phyloP scores from a whole-genome alignment of 2,797 vertebrate species.

The Hippoglossus hippoglossus region DNA sequence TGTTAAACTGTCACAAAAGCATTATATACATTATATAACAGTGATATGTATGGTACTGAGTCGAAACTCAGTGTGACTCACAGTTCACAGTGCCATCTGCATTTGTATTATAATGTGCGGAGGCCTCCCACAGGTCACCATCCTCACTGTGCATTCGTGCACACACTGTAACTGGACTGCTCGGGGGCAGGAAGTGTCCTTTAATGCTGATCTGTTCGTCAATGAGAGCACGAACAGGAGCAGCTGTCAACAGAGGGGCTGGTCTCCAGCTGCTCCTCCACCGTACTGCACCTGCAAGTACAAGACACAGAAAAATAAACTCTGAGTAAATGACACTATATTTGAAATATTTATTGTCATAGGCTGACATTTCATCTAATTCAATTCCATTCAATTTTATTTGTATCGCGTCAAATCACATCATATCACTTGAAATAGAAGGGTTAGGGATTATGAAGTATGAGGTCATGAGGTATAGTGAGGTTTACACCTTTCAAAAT shows the following conservation, averaged over 20 bases:
- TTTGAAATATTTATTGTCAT: too few relatives aligned
- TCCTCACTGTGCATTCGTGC: conserved; percentile 74
- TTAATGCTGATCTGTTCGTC: conserved; percentile 72
- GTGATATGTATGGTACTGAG: not conserved
- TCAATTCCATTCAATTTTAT: too few relatives aligned
- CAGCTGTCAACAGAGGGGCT: conserved; percentile 62
- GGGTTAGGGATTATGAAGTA: too few relatives aligned
- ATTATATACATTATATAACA: not conserved
- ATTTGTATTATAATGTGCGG: conserved; percentile 72
- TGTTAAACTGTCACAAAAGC: not conserved
- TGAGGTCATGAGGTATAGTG: too few relatives aligned
- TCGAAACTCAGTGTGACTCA: conserved; percentile 47
- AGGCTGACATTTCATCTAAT: too few relatives aligned
- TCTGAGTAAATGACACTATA: too few relatives aligned
- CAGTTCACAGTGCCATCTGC: conserved; percentile 64
- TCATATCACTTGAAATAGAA: too few relatives aligned
- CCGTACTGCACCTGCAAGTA: conserved; percentile 38
- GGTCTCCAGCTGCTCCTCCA: conserved; percentile 50
- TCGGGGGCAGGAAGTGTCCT: conserved; percentile 65
- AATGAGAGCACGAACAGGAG: conserved; percentile 68
- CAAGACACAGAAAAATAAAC: not conserved
- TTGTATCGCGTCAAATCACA: too few relatives aligned
- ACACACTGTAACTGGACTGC: conserved; percentile 66
- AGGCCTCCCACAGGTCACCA: conserved; percentile 77
- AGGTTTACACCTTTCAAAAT: too few relatives aligned